These are phyloP conservation scores for Adoxophyes honmai DNA, from an alignment of 1,140 invertebrate species.

Conservation along the genomic window DNA sequence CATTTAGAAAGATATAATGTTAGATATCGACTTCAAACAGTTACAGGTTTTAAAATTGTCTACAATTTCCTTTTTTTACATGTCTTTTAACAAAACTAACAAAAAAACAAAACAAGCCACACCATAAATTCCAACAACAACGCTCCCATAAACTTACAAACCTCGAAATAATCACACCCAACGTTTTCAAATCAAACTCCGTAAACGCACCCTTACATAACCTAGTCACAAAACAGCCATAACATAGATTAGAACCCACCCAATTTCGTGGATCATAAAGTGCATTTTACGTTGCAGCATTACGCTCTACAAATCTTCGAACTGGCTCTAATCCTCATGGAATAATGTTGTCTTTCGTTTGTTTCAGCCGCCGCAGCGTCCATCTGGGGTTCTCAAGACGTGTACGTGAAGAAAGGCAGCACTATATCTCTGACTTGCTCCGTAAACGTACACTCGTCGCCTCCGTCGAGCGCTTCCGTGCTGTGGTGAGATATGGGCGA, in stretches of 20 bases:
- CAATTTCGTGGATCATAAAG: slow-evolving; percentile 13
- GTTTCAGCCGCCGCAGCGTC: slow-evolving; percentile 90
- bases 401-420: slow-evolving; percentile 93
- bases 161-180: background rate
- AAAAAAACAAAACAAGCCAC: too few species aligned
- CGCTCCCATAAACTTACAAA: background rate
- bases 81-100: too few species aligned
- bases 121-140: background rate
- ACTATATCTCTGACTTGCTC: slow-evolving; percentile 93
- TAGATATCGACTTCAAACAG: too few species aligned
- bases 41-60: too few species aligned
- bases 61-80: too few species aligned
- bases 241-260: slow-evolving; percentile 1
- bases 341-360: slow-evolving; percentile 40
- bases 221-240: too few species aligned
- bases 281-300: slow-evolving; percentile 12
- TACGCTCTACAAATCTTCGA: background rate
- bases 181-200: background rate
- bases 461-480: slow-evolving; percentile 84
- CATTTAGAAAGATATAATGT: too few species aligned
- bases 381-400: slow-evolving; percentile 90
- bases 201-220: too few species aligned
- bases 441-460: slow-evolving; percentile 91
- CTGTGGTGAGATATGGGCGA: slow-evolving; percentile 82
- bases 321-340: background rate